These are phyloP conservation scores for Liparis tanakae DNA, from an alignment of 2,797 vertebrate genomes.

Conservation along the genomic window DNA sequence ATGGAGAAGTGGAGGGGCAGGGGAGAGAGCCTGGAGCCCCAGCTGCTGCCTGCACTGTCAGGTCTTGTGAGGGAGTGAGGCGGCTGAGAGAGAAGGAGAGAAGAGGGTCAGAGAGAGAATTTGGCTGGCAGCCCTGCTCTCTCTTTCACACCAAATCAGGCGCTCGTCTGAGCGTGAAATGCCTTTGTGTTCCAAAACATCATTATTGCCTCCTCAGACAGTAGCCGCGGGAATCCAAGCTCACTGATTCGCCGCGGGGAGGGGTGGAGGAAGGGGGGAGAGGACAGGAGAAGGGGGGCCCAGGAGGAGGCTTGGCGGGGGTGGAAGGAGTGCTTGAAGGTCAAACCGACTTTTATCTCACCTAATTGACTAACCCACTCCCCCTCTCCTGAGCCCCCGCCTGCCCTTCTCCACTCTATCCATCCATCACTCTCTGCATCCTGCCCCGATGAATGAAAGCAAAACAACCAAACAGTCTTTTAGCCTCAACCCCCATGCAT, in stretches of 20 bases:
- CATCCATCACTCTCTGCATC: conserved; percentile 50
- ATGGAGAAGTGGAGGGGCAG: conserved; percentile 46
- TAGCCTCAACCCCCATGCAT: conserved; percentile 55
- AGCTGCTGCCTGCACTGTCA: conserved; percentile 86
- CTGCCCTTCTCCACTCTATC: conserved; percentile 60
- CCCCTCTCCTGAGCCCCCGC: conserved; percentile 70
- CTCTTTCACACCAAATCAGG: conserved; percentile 91
- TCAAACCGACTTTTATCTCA: conserved; percentile 97
- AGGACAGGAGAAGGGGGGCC: conserved; percentile 63
- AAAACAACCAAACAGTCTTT: conserved; percentile 70
- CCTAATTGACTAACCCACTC: conserved; percentile 93
- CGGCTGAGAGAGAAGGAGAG: conserved; percentile 60
- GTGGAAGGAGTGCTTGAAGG: conserved; percentile 91
- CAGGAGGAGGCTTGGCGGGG: conserved; percentile 76
- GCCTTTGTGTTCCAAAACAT: conserved; percentile 84
- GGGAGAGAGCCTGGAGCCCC: conserved; percentile 78
- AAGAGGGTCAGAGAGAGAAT: conserved; percentile 65
- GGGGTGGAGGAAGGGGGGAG: conserved; percentile 64
- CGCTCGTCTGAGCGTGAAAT: conserved; percentile 88
- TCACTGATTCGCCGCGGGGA: conserved; percentile 86
- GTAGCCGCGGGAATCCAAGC: conserved; percentile 84
- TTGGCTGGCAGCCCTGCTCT: conserved; percentile 85
- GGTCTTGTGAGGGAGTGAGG: conserved; percentile 72
- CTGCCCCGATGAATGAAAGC: conserved; percentile 61
- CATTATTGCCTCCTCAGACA: conserved; percentile 87